Evolutionary conservation across 2,113 vertebrate genomes (phyloP).

Genomic region (Caranx melampygus): DNA sequence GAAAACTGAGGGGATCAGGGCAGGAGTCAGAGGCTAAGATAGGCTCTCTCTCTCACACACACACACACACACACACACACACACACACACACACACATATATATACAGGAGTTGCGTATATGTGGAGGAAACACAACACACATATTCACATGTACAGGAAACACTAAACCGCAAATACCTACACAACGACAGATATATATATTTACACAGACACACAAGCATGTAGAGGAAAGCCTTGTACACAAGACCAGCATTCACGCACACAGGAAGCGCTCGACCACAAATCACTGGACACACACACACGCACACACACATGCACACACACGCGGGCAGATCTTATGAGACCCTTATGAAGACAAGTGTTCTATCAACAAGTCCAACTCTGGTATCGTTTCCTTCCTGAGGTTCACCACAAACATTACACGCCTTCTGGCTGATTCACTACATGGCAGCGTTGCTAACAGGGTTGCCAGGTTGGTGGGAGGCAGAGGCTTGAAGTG

Average conservation of each 20-base stretch:
- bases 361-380: conserved; percentile 71
- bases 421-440: conserved; percentile 26
- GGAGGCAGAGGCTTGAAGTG: conserved; percentile 23
- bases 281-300: conserved; percentile 37
- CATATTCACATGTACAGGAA: conserved; percentile 62
- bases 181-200: conserved; percentile 49
- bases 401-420: conserved; percentile 63
- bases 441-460: conserved; percentile 22
- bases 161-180: conserved; percentile 56
- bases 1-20: conserved; percentile 63
- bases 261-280: conserved; percentile 46
- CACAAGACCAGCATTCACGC: conserved; percentile 63
- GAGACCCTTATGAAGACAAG: conserved; percentile 68
- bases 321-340: conserved; percentile 22
- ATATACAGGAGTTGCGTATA: conserved; percentile 22
- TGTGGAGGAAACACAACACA: conserved; percentile 30
- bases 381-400: conserved; percentile 72
- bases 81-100: conserved; percentile 37
- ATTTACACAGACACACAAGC: conserved; percentile 53
- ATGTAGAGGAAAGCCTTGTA: conserved; percentile 26
- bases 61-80: too few relatives aligned
- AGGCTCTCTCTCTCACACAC: too few relatives aligned
- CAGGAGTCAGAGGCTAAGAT: conserved; percentile 43
- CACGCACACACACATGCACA: too few relatives aligned
- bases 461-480: conserved; percentile 47